Conservation (phyloP, 2,888 invertebrate genomes). For the Acanthosepion pharaonis region DNA sequence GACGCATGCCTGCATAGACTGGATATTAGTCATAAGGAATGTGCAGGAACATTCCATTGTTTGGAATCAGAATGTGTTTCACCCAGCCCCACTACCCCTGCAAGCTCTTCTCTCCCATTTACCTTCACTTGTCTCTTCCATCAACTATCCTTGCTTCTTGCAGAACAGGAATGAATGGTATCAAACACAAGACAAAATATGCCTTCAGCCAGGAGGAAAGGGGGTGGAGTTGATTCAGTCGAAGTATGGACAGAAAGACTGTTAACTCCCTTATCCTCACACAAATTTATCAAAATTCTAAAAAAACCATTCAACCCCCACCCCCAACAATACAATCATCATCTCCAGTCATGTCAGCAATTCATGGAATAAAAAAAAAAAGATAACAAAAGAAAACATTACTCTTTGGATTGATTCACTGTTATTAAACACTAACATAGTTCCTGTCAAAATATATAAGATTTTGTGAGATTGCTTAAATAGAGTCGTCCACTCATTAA, state of each 20-base stretch:
- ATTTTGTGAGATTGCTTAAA: too few species aligned
- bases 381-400: not conserved
- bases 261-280: not conserved
- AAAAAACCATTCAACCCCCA: not conserved
- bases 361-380: not conserved
- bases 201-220: not conserved
- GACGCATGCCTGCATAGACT: not conserved
- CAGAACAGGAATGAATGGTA: not conserved
- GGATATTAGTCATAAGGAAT: slow-evolving; percentile 2
- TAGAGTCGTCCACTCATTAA: too few species aligned
- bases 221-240: not conserved
- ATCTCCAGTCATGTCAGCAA: not conserved
- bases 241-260: not conserved
- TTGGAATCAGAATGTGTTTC: not conserved
- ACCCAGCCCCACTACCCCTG: not conserved
- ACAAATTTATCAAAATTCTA: not conserved
- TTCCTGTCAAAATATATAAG: too few species aligned
- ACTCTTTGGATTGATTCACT: not conserved
- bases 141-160: not conserved
- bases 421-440: too few species aligned
- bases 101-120: not conserved
- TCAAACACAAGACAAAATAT: not conserved
- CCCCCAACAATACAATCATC: not conserved
- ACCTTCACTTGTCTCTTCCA: not conserved
- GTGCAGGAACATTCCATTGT: not conserved